Evolutionary conservation across 2,888 invertebrate genomes (phyloP).

Genomic region (Resseliella maxima): DNA sequence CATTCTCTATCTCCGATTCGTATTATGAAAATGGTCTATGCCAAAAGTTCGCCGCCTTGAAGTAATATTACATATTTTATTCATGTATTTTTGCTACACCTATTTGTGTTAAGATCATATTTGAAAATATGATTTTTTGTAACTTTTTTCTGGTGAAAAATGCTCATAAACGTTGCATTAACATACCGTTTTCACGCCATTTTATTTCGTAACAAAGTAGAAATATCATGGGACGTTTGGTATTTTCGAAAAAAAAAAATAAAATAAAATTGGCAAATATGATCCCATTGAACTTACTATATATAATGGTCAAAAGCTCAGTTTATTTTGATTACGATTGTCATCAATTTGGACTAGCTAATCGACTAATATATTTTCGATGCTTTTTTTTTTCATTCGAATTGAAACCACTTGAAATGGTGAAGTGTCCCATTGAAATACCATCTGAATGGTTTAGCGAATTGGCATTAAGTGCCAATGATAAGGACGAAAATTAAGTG

Average conservation of each 20-base stretch:
- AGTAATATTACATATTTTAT: neutral
- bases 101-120: neutral
- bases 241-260: neutral
- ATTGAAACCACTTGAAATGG: neutral
- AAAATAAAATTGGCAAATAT: neutral
- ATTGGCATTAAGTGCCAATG: neutral
- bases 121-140: neutral
- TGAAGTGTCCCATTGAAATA: conserved; percentile 34
- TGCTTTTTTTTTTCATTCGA: neutral
- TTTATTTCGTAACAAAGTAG: neutral
- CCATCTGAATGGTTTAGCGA: conserved; percentile 5
- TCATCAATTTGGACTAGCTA: neutral
- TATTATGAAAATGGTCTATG: neutral
- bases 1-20: too few relatives aligned
- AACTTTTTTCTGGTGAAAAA: neutral
- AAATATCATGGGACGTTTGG: too few relatives aligned
- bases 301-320: neutral
- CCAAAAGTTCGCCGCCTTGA: neutral
- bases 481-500: too few relatives aligned
- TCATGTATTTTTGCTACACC: neutral
- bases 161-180: neutral
- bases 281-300: neutral
- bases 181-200: neutral
- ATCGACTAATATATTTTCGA: neutral
- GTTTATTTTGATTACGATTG: neutral